Evolutionary conservation across 2,888 invertebrate species (phyloP).

Genomic region (Macroteleia sp.): DNA sequence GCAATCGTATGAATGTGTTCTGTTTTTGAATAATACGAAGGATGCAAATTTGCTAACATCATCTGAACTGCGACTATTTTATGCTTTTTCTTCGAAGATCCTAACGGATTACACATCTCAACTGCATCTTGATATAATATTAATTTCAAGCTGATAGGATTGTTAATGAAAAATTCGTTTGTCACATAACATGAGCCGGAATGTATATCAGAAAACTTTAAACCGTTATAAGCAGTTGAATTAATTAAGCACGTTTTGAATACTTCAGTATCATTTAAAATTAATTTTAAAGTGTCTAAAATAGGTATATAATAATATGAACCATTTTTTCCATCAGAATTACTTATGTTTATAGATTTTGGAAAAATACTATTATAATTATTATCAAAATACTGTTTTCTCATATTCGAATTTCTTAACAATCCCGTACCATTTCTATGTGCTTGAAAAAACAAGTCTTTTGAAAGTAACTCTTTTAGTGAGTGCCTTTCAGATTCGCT

Average conservation of each 20-base stretch:
- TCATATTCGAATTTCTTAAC: too few relatives aligned
- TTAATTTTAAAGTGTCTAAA: not conserved
- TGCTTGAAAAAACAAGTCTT: too few relatives aligned
- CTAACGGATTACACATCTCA: conserved; percentile 72
- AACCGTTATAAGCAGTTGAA: not conserved
- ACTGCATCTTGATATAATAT: conserved; percentile 72
- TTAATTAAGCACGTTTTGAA: not conserved
- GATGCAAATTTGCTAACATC: conserved; percentile 66
- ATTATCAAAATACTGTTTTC: too few relatives aligned
- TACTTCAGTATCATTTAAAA: too few relatives aligned
- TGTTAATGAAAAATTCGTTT: not conserved
- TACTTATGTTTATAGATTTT: too few relatives aligned
- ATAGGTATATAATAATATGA: conserved; percentile 9
- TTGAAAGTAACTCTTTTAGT: too few relatives aligned
- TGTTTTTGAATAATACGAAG: conserved; percentile 64
- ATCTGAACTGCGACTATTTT: conserved; percentile 71
- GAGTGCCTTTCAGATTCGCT: too few relatives aligned
- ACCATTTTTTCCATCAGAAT: too few relatives aligned
- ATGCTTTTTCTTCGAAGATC: conserved; percentile 68
- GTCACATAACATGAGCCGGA: not conserved
- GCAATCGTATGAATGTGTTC: conserved; percentile 70
- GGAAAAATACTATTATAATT: too few relatives aligned
- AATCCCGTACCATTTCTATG: too few relatives aligned
- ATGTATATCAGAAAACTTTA: not conserved
- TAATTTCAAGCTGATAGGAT: conserved; percentile 14